Evolutionary conservation across 2,797 vertebrate species (phyloP), one percentile per base, ranked within the genome.

Genomic region (Brachymystax lenok): DNA sequence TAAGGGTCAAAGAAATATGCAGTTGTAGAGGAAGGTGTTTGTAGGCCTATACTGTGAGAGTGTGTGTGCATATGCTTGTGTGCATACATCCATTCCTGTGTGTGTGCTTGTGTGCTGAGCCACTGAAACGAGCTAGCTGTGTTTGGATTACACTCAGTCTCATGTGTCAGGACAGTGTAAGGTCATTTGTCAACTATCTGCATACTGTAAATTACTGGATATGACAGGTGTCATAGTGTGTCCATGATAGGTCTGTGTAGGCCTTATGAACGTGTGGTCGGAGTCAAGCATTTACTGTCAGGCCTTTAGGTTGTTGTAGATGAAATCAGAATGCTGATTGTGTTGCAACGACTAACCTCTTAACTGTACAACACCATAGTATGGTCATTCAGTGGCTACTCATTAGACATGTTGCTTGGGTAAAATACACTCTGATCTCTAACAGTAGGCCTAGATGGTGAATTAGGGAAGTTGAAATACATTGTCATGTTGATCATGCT

Each of bases 401-500:
- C 30, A 46, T 24, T 63, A 63, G 59, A 63, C 21, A 63, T 63
- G 59, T 63, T 63, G 21, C 59, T 24, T 63, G 8, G 10, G 59
- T 63, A 63, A 63, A 63, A 24, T 46, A 2, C 33, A 68, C 27
- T 68, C 30, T 69, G 30, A 16, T 21, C 54, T 33, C 30, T 21
- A 21, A 12, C 30, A 51, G 51, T 19, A 33, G 50, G 52, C 40
- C 12, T 46, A 13, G 40, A 46, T 79, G 33, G 50, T 59, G 21
- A 80, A 74, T 69, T 8, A 77, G 66, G 35, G 19, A 17, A 1
- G 21, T 67, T 40, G n/a, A 61, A 14, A 24, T 21, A 82, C 81
- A 17, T 77, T 74, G 33, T 66, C 56, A 16, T 24, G 61, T 89
- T 80, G 69, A 81, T 86, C 52, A 52, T 28, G 3, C 33, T 64